These are phyloP conservation scores for Nyctereutes procyonoides DNA, from an alignment of 2,113 vertebrate species.

Conservation along the genomic window DNA sequence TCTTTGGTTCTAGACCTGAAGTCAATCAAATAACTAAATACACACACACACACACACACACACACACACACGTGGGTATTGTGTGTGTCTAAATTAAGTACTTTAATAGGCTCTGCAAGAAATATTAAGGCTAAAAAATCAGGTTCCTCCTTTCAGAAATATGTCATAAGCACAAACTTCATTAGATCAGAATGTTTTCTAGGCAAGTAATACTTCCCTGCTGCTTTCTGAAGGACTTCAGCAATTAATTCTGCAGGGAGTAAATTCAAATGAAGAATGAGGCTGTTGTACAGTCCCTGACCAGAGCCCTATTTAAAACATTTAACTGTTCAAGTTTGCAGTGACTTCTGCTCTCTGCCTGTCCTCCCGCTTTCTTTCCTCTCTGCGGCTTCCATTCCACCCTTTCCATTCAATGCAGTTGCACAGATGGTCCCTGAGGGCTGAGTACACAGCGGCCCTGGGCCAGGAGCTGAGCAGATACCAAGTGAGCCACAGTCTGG, in stretches of 20 bases:
- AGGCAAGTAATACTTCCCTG: background rate
- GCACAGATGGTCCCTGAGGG: background rate
- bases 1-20: slow-evolving; percentile 31
- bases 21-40: background rate
- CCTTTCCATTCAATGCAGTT: background rate
- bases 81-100: background rate
- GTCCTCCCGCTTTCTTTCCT: background rate
- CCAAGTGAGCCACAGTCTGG: background rate
- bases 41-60: background rate
- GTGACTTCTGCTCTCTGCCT: background rate
- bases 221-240: slow-evolving; percentile 59
- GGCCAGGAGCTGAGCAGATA: background rate
- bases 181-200: slow-evolving; percentile 44
- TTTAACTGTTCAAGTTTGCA: background rate
- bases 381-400: background rate
- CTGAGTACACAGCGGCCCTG: background rate
- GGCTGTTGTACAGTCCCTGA: background rate
- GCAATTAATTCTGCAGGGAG: slow-evolving; percentile 66
- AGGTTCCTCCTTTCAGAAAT: slow-evolving; percentile 45
- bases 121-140: slow-evolving; percentile 34
- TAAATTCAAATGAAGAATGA: slow-evolving; percentile 35
- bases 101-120: background rate
- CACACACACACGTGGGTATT: background rate
- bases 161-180: slow-evolving; percentile 26
- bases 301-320: slow-evolving; percentile 25